Evolutionary conservation across 92 coral and sea anemone genomes (phyloP), one percentile per base, ranked within the genome.

Genomic region (Siderastrea radians): DNA sequence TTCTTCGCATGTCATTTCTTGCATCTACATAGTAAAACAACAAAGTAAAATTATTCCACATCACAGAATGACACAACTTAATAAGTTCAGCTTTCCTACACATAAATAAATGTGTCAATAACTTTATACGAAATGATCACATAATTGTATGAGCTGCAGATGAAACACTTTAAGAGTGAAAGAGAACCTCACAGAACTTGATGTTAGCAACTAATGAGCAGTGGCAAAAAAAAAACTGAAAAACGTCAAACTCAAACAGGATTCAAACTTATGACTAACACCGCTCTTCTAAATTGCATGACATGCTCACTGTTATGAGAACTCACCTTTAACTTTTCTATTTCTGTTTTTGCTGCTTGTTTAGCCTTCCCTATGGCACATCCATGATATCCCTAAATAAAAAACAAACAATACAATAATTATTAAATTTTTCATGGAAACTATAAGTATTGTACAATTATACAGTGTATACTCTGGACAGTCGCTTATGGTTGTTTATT

Each of bases 281-380:
- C 61, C 12, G 11, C 12, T 55, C 61, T 14, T 61, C 26, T 61
- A 2, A 12, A 61, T 19, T 2, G 1, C 66, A 61, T 14, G 19
- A 69, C 51, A 69, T n/a, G 0, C 47, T 74, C 9, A 16, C 58
- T 3, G 4, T 3, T 7, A 49, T 16, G 8, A 61, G 11, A 1
- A 2, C 68, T 60, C 72, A 97, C 99, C 98, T 95, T 95, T 49
- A 97, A 87, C 81, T 97, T 97, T 81, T 97, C 99, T 48, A 97
- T 97, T 87, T 96, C 99, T 71, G 99, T 97, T 90, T 94, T 97
- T 15, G 99, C 99, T 7, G 98, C 95, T 81, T 97, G 99, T 75
- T 89, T 95, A 16, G 99, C 99, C 73, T 97, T 97, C 5, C 99
- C 99, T 43, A 97, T 89, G 15, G 98, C 96, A 84, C 99, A 97